Evolutionary conservation across 35 echinoderm and acorn worm species (phyloP), one percentile per base, ranked within the genome.

Genomic region (Acanthaster planci): DNA sequence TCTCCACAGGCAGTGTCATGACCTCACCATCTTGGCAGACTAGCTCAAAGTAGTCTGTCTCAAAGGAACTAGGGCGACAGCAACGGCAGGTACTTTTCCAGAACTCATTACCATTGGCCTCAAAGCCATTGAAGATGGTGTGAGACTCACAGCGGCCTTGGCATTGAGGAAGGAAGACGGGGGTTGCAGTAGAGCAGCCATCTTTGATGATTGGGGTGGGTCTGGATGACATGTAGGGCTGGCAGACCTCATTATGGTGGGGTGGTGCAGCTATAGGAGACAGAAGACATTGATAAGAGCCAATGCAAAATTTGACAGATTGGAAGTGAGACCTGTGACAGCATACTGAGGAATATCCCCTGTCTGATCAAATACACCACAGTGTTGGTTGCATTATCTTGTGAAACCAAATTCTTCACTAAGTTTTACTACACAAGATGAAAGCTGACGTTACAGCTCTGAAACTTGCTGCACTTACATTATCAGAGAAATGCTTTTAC

Each of bases 41-140:
- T 6, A 86, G 22, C 38, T 72, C 60, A 29, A 67, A 18, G 53
- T 51, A 0, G 37, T 67, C 60, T 30, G 40, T 58, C 18, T 39
- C 57, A 1, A 76, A 14, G 0, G 16, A 1, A 17, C 18, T 52
- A 1, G 75, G 67, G 15, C 30, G 67, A 77, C 84, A 86, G 39
- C 84, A 86, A 1, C 51, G 17, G 29, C 84, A 86, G 22, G 4
- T 31, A 26, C 64, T 72, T 14, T 29, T 72, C 64, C 64, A 72
- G 64, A 72, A 72, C 64, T 72, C 64, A 26, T 72, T 72, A 6
- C 64, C 64, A 1, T 72, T 67, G 15, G 55, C 44, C 1, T 44
- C 27, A 18, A 18, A 75, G 12, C 35, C 6, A 10, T 21, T 23
- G 36, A 67, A 31, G 34, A 32, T 32, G 29, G 60, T 42, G 31